A percentile compares a stretch with the other conserved stretches of the same genome.
These are phyloP conservation scores for Nephrotoma appendiculata DNA, from an alignment of 2,888 invertebrate genomes.

Conservation along the genomic window DNA sequence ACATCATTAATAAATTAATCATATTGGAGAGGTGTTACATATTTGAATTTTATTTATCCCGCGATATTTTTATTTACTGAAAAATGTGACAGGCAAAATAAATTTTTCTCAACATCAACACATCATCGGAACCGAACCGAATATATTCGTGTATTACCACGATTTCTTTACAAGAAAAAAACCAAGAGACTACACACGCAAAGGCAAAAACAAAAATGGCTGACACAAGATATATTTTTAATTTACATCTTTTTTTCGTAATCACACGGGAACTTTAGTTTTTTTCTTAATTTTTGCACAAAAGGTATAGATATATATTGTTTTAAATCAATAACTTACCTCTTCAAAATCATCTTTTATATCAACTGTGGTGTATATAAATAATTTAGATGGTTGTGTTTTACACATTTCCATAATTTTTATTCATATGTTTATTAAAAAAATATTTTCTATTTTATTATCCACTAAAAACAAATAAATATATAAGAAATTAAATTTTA, in stretches of 20 bases:
- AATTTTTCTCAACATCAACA: neutral
- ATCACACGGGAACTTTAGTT: neutral
- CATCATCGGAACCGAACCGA: neutral
- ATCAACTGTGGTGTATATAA: constrained; percentile 69
- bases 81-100: neutral
- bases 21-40: neutral
- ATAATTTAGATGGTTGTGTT: constrained; percentile 47
- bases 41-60: constrained; percentile 19
- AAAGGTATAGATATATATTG: constrained; percentile 11
- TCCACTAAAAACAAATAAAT: neutral
- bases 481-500: neutral
- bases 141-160: neutral
- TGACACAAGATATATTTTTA: constrained; percentile 17
- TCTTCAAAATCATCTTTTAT: constrained; percentile 83
- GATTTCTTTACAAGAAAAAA: neutral
- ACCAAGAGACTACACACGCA: constrained; percentile 23
- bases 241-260: neutral
- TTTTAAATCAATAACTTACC: constrained; percentile 38
- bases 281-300: constrained; percentile 13
- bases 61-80: constrained; percentile 27
- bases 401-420: constrained; percentile 25
- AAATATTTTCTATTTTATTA: neutral
- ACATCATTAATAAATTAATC: neutral
- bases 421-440: neutral
- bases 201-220: constrained; percentile 30